Base-by-base conservation (phyloP, 2,113 vertebrate species). In the Melospiza georgiana region DNA sequence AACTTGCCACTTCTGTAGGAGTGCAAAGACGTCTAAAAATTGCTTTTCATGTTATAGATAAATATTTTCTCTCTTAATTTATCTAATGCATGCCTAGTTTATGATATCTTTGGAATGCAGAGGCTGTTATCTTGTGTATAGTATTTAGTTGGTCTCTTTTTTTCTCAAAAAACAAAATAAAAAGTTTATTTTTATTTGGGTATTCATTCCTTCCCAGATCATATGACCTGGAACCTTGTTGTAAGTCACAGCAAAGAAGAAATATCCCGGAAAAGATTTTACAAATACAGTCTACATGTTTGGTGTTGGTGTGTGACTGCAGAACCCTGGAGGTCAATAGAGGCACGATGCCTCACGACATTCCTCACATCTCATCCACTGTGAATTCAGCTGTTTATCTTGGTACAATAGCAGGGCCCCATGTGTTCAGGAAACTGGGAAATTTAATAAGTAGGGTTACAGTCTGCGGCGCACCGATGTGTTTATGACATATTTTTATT, bases 401-500 rank as follows among this genome's bases (percentile, higher is more conserved):
- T 52, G 6, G 15, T 58, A 39, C 2, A 5, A 44, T 55, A 59
- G 11, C 2, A 23, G 46, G 54, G 13, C 33, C 52, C 54, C 7
- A 16, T 13, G 11, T 4, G 4, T 48, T 94, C 43, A 62, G 41
- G 17, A 92, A 41, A 71, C 15, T 62, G 46, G 39, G 93, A 78
- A n/a, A 51, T 10, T 5, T 58, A 54, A 46, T 16, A 18, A 9
- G 6, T 43, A 15, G 15, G 5, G 11, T 74, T 87, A 57, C 0
- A 5, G 16, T 49, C 12, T 3, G 2, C 62, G 37, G 11, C 3
- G 2, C 7, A n/a, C 4, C 4, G 23, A 10, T 48, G 14, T 48
- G 12, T 46, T 73, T 30, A 76, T 51, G 33, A 24, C 3, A 10
- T 66, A 87, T 69, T 73, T 62, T 3, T 41, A 28, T 75, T 82